Evolutionary conservation across 2,113 vertebrate genomes (phyloP), one percentile per base, ranked within the genome.

Genomic region (Bothrops jararaca): DNA sequence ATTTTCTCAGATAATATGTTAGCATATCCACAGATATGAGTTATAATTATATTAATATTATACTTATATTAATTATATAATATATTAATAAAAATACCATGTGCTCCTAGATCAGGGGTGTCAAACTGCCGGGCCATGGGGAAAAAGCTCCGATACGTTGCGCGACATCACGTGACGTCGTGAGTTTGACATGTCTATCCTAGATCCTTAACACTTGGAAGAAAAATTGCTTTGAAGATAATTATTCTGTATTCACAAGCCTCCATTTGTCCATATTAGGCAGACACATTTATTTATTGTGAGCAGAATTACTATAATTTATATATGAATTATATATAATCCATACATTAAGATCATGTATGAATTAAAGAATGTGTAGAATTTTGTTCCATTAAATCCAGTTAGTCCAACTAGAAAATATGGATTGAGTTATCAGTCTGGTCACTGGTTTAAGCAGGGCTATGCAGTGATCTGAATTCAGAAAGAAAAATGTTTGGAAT

Each of bases 191-290:
- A 50, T 50, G 48, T 50, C 48, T 50, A 1, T 50, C 48, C 48
- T 50, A 93, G 90, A 29, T 69, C 91, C 90, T 88, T 74, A 91
- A 92, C 80, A 60, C 58, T 45, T 64, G 86, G 85, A 93, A 89
- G 86, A 91, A 95, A 90, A 95, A 95, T 88, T 58, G 50, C 57
- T 91, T n/a, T 89, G 85, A 42, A 8, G 20, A 91, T 34, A 53
- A 1, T 45, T 95, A 29, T 90, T 69, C 15, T 8, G 5, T 69
- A 3, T 69, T 89, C 39, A 86, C 50, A 86, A 45, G 56, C 93
- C 85, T 90, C 52, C 11, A 88, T 86, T 15, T 91, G 26, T 9
- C 53, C 39, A 53, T 54, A 88, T n/a, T 60, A 87, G 54, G 13
- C 1, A 42, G n/a, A 13, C 48, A 91, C 86, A 53, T 57, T 64